Evolutionary conservation across 2,888 invertebrate species (phyloP).

Genomic region (Cheilosia variabilis): DNA sequence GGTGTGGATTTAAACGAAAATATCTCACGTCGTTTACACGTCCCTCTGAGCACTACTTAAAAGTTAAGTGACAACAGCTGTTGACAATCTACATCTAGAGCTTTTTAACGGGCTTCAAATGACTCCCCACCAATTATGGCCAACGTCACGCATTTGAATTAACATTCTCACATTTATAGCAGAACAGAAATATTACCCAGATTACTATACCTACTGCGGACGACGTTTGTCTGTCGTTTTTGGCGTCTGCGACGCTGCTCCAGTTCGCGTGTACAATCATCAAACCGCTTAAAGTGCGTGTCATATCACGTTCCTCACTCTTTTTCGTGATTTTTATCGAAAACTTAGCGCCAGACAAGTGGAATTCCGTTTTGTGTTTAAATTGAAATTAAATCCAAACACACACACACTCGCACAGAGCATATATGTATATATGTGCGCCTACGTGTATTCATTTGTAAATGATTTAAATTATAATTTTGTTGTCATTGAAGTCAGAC

Average conservation of each 20-base stretch:
- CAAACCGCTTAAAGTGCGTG: conserved; percentile 58
- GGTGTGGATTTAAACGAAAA: no score
- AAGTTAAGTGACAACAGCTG: not conserved
- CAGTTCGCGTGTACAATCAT: conserved; percentile 55
- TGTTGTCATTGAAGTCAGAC: conserved; percentile 58
- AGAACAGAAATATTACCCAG: not conserved
- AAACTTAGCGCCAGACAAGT: conserved; percentile 68
- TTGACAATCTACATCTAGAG: not conserved
- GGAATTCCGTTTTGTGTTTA: conserved; percentile 55
- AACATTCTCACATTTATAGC: not conserved
- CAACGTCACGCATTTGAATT: conserved; percentile 16
- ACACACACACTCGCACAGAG: conserved; percentile 10
- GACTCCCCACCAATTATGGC: conserved; percentile 14
- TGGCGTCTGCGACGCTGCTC: conserved; percentile 12
- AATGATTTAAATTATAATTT: conserved; percentile 66
- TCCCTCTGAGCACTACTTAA: no score
- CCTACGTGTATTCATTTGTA: conserved; percentile 8
- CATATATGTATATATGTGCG: not conserved
- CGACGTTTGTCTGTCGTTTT: conserved; percentile 8
- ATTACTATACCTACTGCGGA: not conserved
- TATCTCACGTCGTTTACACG: no score
- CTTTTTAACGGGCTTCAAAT: not conserved
- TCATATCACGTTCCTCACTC: conserved; percentile 54
- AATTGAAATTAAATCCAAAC: conserved; percentile 49
- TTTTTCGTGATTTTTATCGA: conserved; percentile 64